Conservation (phyloP, 1,140 invertebrate genomes). For the Andricus grossulariae region DNA sequence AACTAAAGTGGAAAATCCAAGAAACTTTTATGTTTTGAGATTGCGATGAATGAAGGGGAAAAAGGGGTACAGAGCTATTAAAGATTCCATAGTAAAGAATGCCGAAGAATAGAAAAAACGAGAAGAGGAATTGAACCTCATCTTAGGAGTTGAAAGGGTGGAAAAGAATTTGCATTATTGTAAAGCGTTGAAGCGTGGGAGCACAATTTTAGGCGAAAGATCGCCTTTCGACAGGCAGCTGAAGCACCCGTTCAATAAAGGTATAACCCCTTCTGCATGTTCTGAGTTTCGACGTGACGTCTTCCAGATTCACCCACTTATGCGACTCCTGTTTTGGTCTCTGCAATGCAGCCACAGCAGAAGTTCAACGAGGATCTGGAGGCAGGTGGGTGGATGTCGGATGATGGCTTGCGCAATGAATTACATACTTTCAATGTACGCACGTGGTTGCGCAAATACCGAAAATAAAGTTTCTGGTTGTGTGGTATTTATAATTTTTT, state of each 20-base stretch:
- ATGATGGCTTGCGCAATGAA: background rate
- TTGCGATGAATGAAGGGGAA: background rate
- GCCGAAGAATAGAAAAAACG: background rate
- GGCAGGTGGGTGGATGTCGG: constrained; percentile 10
- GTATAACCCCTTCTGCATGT: constrained; percentile 20
- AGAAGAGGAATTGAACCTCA: constrained; percentile 22
- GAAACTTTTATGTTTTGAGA: background rate
- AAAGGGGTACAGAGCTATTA: background rate
- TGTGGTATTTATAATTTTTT: background rate
- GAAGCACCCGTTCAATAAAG: constrained; percentile 52
- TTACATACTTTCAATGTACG: background rate
- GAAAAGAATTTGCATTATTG: constrained; percentile 67
- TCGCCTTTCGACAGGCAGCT: constrained; percentile 46
- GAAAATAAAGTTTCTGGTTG: constrained; percentile 17
- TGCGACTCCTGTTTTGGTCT: background rate
- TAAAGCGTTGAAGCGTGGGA: constrained; percentile 67
- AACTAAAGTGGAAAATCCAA: background rate
- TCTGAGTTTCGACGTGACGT: constrained; percentile 8
- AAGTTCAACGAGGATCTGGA: constrained; percentile 16
- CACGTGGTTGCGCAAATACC: background rate
- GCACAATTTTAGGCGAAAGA: constrained; percentile 47
- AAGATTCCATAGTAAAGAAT: background rate
- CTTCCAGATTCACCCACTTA: constrained; percentile 6
- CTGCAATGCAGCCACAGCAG: background rate
- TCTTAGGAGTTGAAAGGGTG: constrained; percentile 60